These are phyloP conservation scores for Xiphydria camelus DNA, from an alignment of 2,888 invertebrate species.

Conservation along the genomic window DNA sequence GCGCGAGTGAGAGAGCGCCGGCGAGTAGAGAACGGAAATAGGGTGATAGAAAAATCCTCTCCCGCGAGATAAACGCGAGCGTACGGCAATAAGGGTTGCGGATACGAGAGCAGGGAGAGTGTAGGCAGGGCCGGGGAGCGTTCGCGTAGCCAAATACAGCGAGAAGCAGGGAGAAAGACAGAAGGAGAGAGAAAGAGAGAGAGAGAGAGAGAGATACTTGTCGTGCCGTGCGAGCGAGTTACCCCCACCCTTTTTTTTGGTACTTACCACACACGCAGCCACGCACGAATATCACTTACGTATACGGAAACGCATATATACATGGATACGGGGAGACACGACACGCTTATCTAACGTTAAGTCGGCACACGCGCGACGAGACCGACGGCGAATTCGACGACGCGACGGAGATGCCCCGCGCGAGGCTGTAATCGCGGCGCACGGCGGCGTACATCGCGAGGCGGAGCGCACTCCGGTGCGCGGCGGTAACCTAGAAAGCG, in stretches of 20 bases:
- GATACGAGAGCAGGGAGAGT: no score
- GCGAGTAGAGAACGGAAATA: no score
- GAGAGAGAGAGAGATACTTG: neutral
- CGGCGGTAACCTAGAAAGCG: constrained; percentile 53
- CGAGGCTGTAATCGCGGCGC: constrained; percentile 30
- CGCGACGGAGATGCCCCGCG: constrained; percentile 23
- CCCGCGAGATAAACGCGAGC: no score
- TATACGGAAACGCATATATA: constrained; percentile 1
- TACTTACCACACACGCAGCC: constrained; percentile 7
- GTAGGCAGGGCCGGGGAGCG: neutral
- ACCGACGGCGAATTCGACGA: neutral
- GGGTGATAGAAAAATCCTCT: no score
- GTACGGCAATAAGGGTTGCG: no score
- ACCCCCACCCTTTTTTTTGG: constrained; percentile 2
- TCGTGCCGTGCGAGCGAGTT: neutral
- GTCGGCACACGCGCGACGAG: constrained; percentile 1
- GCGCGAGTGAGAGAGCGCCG: no score
- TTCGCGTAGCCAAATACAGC: constrained; percentile 2
- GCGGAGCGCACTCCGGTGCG: constrained; percentile 28
- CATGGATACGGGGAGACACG: constrained; percentile 2
- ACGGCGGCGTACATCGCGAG: constrained; percentile 30
- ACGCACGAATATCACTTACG: constrained; percentile 1
- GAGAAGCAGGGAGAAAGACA: no score
- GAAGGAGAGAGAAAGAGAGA: no score
- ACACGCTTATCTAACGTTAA: constrained; percentile 6